Evolutionary conservation across 2,113 vertebrate species (phyloP).

Genomic region (Vidua macroura): DNA sequence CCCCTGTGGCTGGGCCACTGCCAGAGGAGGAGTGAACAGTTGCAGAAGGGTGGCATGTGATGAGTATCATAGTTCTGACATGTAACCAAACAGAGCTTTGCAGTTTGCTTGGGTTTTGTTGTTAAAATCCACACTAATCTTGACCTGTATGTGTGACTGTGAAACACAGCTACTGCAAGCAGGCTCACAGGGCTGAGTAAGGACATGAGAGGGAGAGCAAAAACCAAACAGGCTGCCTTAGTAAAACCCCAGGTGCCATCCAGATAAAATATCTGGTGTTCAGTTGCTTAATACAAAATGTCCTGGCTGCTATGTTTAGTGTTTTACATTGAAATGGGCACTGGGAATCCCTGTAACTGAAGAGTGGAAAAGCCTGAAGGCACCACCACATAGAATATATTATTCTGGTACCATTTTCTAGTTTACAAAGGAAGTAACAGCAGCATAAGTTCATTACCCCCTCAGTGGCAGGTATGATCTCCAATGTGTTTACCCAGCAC

Average conservation of each 20-base stretch:
- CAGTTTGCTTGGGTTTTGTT: background rate
- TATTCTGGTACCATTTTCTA: background rate
- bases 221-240: background rate
- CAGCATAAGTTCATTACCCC: conserved; percentile 22
- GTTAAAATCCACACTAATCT: background rate
- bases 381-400: background rate
- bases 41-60: background rate
- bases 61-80: background rate
- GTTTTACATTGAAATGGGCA: background rate
- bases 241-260: background rate
- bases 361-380: background rate
- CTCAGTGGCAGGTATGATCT: conserved; percentile 1
- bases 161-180: background rate
- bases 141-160: background rate
- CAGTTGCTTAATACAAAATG: background rate
- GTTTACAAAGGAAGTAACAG: conserved; percentile 13
- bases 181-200: background rate
- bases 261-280: conserved; percentile 2
- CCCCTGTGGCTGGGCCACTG: background rate
- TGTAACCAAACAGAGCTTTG: background rate
- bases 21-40: background rate
- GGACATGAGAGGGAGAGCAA: background rate
- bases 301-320: background rate
- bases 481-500: conserved; percentile 19
- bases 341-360: conserved; percentile 29